Evolutionary conservation across 2,888 invertebrate species (phyloP).

Genomic region (Maniola hyperantus): DNA sequence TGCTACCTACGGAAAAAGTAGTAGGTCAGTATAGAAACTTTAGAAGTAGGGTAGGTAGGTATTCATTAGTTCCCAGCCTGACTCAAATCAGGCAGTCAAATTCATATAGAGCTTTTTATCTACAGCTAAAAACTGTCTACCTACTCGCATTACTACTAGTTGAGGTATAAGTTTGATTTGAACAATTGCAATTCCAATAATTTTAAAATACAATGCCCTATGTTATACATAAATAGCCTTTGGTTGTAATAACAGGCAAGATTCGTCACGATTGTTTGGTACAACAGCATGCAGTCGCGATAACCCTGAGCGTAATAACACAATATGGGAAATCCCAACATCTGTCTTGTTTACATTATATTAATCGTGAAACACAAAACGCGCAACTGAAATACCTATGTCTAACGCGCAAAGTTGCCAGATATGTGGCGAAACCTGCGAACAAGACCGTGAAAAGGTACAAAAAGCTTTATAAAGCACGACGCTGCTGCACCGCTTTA

Average conservation of each 20-base stretch:
- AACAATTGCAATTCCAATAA: background rate
- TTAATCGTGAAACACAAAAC: background rate
- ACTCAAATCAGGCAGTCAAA: too few relatives aligned
- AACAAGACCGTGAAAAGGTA: too few relatives aligned
- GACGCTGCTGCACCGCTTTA: too few relatives aligned
- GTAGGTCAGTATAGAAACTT: too few relatives aligned
- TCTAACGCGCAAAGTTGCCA: background rate
- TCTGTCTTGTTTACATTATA: slow-evolving; percentile 9
- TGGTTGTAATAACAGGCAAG: slow-evolving; percentile 13
- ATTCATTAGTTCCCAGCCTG: too few relatives aligned
- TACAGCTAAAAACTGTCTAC: too few relatives aligned
- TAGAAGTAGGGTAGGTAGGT: too few relatives aligned
- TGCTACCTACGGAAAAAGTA: too few relatives aligned
- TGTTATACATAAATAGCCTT: slow-evolving; percentile 8
- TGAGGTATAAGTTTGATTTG: background rate
- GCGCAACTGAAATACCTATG: background rate
- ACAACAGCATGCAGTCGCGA: background rate
- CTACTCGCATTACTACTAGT: too few relatives aligned
- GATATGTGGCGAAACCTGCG: too few relatives aligned
- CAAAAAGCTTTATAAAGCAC: too few relatives aligned
- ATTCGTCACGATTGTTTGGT: slow-evolving; percentile 28
- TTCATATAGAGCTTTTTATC: too few relatives aligned
- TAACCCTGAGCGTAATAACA: slow-evolving; percentile 29
- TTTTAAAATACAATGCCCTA: slow-evolving; percentile 1
- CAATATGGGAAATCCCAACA: slow-evolving; percentile 32